Evolutionary conservation across 2,888 invertebrate genomes (phyloP), one percentile per base, ranked within the genome.

Genomic region (Panzeria rudis): DNA sequence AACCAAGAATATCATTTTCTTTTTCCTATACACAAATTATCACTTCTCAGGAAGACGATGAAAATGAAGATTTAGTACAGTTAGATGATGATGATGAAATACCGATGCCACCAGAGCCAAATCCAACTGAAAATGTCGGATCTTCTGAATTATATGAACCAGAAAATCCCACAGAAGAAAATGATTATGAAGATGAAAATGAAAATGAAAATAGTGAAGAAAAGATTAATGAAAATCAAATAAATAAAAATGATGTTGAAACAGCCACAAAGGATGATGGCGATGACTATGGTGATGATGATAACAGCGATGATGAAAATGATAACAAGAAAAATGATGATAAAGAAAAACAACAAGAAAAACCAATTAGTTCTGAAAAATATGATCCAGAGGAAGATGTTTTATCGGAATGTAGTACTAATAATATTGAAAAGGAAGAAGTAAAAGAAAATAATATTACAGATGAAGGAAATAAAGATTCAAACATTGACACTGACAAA

Each of bases 1-100:
- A 94, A 92, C 94, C 87, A 93, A 94, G 88, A 93, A 89, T 93
- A 94, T 88, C 93, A 92, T 88, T 92, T 94, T 89, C 90, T 92
- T 92, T 87, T 92, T 94, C 90, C 89, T 89, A 89, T 90, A 89
- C 86, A 89, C 87, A 87, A 94, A 94, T 88, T 93, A 93, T 89
- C 93, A 88, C 89, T 89, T 89, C 89, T 88, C 88, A 92, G 92
- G 93, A 94, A 86, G 94, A 94, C 88, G 93, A 92, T 87, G 91
- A 91, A 88, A 92, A 92, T 86, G 93, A 93, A 89, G 92, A 92
- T 91, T 91, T 93, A 90, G 92, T 92, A 84, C 92, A 92, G 90
- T 91, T 92, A 88, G 92, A 91, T 87, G 92, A 91, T 88, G 91
- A 90, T 84, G 92, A 93, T 62, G 91, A 91, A 41, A 90, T 91